Base-by-base conservation (phyloP, 1,140 invertebrate genomes). In the Acromyrmex echinatior region DNA sequence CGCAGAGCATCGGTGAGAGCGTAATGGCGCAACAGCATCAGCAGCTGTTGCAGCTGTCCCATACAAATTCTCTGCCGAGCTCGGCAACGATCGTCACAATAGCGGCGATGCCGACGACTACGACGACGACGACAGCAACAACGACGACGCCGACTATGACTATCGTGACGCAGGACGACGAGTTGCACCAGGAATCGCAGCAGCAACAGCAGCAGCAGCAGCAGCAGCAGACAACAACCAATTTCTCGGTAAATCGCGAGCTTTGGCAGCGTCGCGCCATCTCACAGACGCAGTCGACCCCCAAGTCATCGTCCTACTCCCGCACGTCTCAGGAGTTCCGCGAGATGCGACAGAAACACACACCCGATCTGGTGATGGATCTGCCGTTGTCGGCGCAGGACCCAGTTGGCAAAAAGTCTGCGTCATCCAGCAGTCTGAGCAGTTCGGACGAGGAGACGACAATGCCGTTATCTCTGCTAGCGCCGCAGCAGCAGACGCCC, bases 281-380 rank as follows among this genome's bases (percentile, higher is more conserved):
- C 3, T 96, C 96, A 2, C 96, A 96, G 78, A 95, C 94, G 0
- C 95, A 95, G n/a, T 78, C 96, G 49, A 94, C 87, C n/a, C 77
- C 90, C 21, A 81, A 90, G 3, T 94, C 93, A n/a, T 85, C 94
- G 21, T 95, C 96, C 25, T 87, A 92, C 0, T 92, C 94, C 51
- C 93, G 95, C 1, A 78, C 90, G 0, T 95, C 94, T 0, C 94
- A 95, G 89, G 94, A 95, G 87, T 94, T 96, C 88, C 92, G 96
- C 87, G 95, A 96, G 82, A 92, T 96, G 94, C 95, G 96, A 71
- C 96, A 95, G 92, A 97, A 97, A 88, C 97, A 97, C 87, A 97
- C 98, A 2, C 98, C 98, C 1, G 98, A 99, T 94, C 95, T 99
- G n/a, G 98, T 99, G 45, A 97, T 98, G 96, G 98, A 98, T 94